Evolutionary conservation across 2,113 vertebrate species (phyloP), one percentile per base, ranked within the genome.

Genomic region (Aythya baeri): DNA sequence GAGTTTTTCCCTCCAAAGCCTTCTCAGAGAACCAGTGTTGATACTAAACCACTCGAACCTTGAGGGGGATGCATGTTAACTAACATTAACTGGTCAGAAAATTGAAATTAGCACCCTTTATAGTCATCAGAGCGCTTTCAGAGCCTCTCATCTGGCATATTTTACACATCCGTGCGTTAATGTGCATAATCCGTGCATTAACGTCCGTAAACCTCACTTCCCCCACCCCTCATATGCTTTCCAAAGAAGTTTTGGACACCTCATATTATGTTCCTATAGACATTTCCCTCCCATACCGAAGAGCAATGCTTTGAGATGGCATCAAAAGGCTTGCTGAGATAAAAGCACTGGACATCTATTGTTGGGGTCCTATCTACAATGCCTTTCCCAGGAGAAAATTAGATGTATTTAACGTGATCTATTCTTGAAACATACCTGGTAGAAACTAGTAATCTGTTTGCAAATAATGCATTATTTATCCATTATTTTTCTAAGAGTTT

Each of bases 101-200:
- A 36, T 26, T 11, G 5, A 77, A 70, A 71, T 50, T 2, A 21
- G 7, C 15, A 1, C 59, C 52, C 4, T 58, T 34, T 18, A 23
- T 1, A 59, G 34, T 23, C 34, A 65, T 22, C 12, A 54, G 9
- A 25, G 38, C 4, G 0, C 52, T 59, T 67, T 29, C 31, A 83
- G 27, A 67, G 26, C 29, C 26, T 22, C 67, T 34, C 10, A 25
- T 26, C 18, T 17, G 1, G 0, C 0, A 0, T 20, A 59, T 62
- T 86, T 91, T 50, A 75, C 89, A 67, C 6, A 54, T 44, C 5
- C 0, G 3, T 17, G 14, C 11, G 11, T 16, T 49, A 17, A 44
- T 7, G 43, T 44, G 43, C 43, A 44, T 44, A 44, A 44, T 44
- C 17, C 43, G 5, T 49, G 46, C 20, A 22, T 20, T 49, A 49